phyloP scores from a whole-genome alignment of 2,113 vertebrate species.

The Triplophysa tibetana region DNA sequence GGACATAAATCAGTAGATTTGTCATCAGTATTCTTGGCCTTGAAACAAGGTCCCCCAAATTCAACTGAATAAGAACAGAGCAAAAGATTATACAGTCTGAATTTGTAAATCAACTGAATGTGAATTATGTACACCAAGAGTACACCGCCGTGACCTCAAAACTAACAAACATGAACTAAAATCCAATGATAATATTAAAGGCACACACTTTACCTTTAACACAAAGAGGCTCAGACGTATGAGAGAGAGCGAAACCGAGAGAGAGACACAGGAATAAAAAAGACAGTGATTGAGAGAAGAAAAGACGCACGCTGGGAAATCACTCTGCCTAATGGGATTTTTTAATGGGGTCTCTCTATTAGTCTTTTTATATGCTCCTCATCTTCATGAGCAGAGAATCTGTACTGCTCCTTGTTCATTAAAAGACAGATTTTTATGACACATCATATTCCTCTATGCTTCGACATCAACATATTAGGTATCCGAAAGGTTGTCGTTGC shows the following conservation, averaged over 20 bases:
- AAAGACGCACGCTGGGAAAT: constrained; percentile 53
- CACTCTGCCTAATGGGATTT: constrained; percentile 59
- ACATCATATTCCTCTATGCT: constrained; percentile 90
- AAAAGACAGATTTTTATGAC: constrained; percentile 90
- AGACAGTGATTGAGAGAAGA: constrained; percentile 35
- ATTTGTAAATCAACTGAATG: no score
- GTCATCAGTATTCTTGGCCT: no score
- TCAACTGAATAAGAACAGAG: no score
- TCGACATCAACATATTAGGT: constrained; percentile 91
- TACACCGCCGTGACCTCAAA: no score
- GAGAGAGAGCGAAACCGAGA: not conserved
- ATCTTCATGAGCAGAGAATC: constrained; percentile 72
- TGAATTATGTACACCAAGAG: no score
- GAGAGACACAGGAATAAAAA: constrained; percentile 44
- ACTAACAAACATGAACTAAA: no score
- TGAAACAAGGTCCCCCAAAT: no score
- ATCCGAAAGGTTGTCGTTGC: constrained; percentile 86
- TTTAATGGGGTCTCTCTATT: constrained; percentile 65
- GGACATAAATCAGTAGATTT: no score
- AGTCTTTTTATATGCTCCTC: constrained; percentile 62
- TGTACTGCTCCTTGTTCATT: constrained; percentile 79
- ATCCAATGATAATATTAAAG: no score
- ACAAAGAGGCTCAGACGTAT: not conserved
- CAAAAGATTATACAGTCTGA: no score
- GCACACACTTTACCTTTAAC: no score